Conservation (phyloP, 2,888 invertebrate genomes). For the Drosophila flavopinicola region DNA sequence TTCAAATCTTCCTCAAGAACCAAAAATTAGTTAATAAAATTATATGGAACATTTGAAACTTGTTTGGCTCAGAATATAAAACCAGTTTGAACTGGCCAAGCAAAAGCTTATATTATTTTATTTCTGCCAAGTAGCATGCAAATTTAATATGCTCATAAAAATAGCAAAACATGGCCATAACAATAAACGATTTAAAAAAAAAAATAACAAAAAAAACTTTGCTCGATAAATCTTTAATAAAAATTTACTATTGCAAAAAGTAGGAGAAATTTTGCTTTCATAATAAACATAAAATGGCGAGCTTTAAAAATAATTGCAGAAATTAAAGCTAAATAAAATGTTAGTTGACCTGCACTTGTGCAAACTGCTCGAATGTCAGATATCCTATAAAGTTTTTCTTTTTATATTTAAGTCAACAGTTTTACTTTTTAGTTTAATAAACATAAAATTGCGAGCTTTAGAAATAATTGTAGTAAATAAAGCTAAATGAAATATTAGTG, state of each 20-base stretch:
- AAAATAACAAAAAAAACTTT: no score
- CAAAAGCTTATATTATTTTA: background rate
- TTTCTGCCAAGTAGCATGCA: background rate
- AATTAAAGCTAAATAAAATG: background rate
- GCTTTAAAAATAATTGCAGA: background rate
- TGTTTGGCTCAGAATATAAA: background rate
- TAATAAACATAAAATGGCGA: background rate
- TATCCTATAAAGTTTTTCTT: background rate
- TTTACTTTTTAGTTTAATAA: no score
- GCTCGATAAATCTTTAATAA: background rate
- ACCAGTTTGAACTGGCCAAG: conserved; percentile 6
- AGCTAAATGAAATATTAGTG: no score
- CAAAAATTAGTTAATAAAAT: background rate
- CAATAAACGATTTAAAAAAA: background rate
- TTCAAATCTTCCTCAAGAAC: background rate
- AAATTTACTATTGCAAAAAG: background rate
- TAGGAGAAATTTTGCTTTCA: background rate
- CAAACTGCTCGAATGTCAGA: background rate
- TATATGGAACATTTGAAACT: background rate
- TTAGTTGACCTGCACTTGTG: no score
- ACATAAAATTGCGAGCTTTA: background rate
- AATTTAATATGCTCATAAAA: background rate
- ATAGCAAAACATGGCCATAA: conserved; percentile 1
- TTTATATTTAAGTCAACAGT: background rate
- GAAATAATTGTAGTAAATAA: background rate